Percentiles rank a stretch among this genome's conserved stretches.
Evolutionary conservation across 53 echinoderm and acorn worm genomes (phyloP).

Genomic region (Zoroaster sp.): DNA sequence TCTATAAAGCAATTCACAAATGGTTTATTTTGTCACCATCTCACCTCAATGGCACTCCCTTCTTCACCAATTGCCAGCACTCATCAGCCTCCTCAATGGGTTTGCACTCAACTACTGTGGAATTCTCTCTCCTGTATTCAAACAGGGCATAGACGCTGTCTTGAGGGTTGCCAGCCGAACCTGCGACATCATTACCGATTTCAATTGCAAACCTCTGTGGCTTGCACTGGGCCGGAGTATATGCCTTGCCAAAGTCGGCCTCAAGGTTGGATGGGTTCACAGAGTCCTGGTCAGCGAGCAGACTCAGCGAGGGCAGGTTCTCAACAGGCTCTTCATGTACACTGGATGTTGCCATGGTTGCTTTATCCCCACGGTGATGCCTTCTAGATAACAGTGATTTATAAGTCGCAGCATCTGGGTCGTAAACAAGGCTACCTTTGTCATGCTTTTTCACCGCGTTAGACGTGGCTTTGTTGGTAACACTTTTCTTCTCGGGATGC

Average conservation of each 20-base stretch:
- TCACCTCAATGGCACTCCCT: neutral
- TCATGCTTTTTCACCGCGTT: neutral
- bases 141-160: slow-evolving; percentile 14
- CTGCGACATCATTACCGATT: neutral
- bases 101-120: neutral
- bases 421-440: slow-evolving; percentile 2
- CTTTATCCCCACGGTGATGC: neutral
- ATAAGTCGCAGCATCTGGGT: neutral
- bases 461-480: neutral
- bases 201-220: slow-evolving; percentile 64
- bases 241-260: slow-evolving; percentile 47
- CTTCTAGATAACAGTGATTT: neutral
- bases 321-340: neutral
- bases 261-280: slow-evolving; percentile 6
- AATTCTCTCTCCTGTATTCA: neutral
- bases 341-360: neutral
- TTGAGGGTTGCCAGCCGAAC: neutral
- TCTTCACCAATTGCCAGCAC: slow-evolving; percentile 23
- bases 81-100: neutral
- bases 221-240: slow-evolving; percentile 42
- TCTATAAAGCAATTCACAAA: neutral
- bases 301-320: neutral
- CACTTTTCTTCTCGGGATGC: neutral
- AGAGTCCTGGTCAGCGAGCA: neutral
- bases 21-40: neutral